A percentile compares a stretch with the other conserved stretches of the same genome.
phyloP scores from a whole-genome alignment of 2,797 vertebrate genomes.

The Mareca penelope region DNA sequence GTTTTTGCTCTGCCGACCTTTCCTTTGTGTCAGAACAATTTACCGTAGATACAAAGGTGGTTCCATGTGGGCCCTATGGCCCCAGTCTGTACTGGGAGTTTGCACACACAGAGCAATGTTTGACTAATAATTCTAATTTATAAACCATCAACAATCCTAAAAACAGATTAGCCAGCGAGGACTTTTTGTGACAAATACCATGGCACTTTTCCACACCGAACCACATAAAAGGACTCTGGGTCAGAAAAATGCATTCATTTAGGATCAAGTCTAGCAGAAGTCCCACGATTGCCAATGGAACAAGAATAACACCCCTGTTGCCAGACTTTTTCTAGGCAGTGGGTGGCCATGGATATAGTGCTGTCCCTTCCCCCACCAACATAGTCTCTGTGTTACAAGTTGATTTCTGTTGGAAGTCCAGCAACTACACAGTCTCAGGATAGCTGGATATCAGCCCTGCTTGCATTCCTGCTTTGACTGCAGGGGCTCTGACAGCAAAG shows the following conservation, averaged over 20 bases:
- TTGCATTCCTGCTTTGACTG: conserved; percentile 40
- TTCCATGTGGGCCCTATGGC: background rate
- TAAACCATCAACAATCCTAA: conserved; percentile 71
- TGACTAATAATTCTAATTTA: conserved; percentile 69
- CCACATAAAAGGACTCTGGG: conserved; percentile 72
- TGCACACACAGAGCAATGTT: conserved; percentile 43
- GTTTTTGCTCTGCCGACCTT: background rate
- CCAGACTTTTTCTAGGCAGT: conserved; percentile 72
- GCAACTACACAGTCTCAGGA: conserved; percentile 17
- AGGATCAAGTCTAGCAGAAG: conserved; percentile 74
- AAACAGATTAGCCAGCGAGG: conserved; percentile 67
- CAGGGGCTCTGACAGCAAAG: conserved; percentile 36
- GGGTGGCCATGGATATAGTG: conserved; percentile 64
- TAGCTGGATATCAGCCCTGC: conserved; percentile 49
- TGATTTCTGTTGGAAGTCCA: conserved; percentile 60
- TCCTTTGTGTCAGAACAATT: background rate
- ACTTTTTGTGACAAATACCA: conserved; percentile 71
- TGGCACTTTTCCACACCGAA: conserved; percentile 68
- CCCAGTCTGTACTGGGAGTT: background rate
- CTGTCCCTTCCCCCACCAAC: conserved; percentile 62
- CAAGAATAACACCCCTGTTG: conserved; percentile 75
- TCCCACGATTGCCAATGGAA: conserved; percentile 68
- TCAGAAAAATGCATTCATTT: conserved; percentile 75
- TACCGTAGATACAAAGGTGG: background rate
- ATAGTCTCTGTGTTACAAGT: conserved; percentile 49